These are phyloP conservation scores for Clarias platycephalus DNA, from an alignment of 2,797 vertebrate genomes.

Conservation along the genomic window DNA sequence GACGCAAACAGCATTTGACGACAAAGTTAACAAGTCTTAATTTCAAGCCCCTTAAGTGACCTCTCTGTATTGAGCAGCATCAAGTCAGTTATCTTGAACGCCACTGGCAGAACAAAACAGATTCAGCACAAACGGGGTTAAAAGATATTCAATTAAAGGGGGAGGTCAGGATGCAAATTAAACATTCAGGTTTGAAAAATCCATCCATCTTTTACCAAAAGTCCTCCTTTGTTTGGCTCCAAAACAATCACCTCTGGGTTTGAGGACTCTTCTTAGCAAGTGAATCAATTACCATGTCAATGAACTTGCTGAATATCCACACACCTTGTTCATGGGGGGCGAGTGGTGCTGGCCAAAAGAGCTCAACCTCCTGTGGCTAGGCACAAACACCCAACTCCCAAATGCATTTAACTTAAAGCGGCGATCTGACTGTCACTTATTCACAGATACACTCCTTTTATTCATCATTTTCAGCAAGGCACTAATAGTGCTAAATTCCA, in stretches of 20 bases:
- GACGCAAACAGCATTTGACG: not conserved
- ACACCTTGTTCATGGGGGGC: conserved; percentile 59
- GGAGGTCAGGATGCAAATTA: conserved; percentile 27
- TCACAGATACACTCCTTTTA: not conserved
- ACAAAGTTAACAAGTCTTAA: conserved; percentile 17
- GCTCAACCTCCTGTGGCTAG: conserved; percentile 52
- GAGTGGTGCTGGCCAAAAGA: conserved; percentile 53
- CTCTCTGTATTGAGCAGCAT: not conserved
- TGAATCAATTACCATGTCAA: conserved; percentile 65
- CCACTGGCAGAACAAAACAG: conserved; percentile 2
- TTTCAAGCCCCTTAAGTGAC: not conserved
- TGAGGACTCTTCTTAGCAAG: conserved; percentile 63
- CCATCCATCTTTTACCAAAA: conserved; percentile 31
- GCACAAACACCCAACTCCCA: conserved; percentile 51
- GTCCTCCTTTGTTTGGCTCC: conserved; percentile 51
- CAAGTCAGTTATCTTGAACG: not conserved
- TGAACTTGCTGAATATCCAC: conserved; percentile 59
- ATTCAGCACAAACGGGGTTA: conserved; percentile 8
- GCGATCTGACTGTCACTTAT: conserved; percentile 5
- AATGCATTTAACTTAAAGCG: conserved; percentile 34
- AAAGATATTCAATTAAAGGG: conserved; percentile 25
- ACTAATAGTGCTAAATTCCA: not conserved
- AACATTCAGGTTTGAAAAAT: conserved; percentile 45
- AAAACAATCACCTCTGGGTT: conserved; percentile 50
- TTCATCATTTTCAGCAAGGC: not conserved